Evolutionary conservation across 2,888 invertebrate genomes (phyloP), one percentile per base, ranked within the genome.

Genomic region (Junonia oenone): DNA sequence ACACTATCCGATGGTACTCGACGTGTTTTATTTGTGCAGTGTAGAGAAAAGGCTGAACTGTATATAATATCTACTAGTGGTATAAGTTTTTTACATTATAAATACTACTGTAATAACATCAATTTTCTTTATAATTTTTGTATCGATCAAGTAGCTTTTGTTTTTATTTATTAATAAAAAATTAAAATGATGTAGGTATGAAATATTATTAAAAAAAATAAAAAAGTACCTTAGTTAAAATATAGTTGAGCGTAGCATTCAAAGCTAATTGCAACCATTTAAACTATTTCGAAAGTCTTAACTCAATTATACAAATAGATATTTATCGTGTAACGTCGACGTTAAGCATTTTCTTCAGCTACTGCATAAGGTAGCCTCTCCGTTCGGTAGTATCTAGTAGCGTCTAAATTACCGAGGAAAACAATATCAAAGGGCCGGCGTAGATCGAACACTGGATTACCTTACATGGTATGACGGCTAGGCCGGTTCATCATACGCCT

Each of bases 381-480:
- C 59, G 59, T 57, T 63, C 50, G 56, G 57, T 69, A 73, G 56
- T 70, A 75, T 80, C 76, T 73, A 78, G 79, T 76, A 72, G 73
- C 75, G 68, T 77, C 74, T 73, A 74, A 74, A 75, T 75, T 73
- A 76, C 75, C 75, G 63, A 72, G 73, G 66, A 70, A 70, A 68
- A 81, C 78, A 77, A 83, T 83, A 80, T 83, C 75, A 76, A 79
- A 78, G 74, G 64, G 68, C 70, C 75, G 75, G 75, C 78, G 69
- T 72, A 74, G 82, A 85, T 84, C 76, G 72, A 75, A 76, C 73
- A 72, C 71, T 69, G 73, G 83, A 84, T 83, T 80, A 72, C 88
- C 86, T 67, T 86, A 89, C 71, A 87, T 73, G 88, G 88, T 56
- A 66, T 82, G 83, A 83, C 78, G 73, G 72, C 75, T 71, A 74